Base-by-base conservation (phyloP, 2,797 vertebrate species). In the Anniella stebbinsi region DNA sequence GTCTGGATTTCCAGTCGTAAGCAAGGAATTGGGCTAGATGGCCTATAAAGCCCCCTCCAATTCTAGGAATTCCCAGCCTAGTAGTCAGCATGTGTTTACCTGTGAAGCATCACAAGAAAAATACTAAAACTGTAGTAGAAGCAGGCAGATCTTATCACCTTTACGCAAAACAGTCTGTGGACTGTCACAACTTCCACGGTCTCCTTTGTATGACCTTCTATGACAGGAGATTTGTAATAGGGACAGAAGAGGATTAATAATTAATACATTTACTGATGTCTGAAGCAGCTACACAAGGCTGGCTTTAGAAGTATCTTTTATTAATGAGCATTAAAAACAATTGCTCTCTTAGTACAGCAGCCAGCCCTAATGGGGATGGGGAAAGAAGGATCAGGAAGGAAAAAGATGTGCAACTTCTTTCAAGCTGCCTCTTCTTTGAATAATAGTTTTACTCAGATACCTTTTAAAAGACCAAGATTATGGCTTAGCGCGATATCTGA, bases 251-350 rank as follows among this genome's bases (percentile, higher is more conserved):
- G 57, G 91, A 87, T 95, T 86, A 96, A 94, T 95, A 93, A 96
- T 94, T 94, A 93, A 92, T 93, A 67, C 15, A 0, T 87, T 91
- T 93, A 78, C 90, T 89, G 86, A 80, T 93, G 92, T 92, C 94
- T 94, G 78, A 91, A 94, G 87, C 84, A 85, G 90, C 3, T 90
- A 91, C 92, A 91, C 45, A 80, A 91, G 80, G 69, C 80, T 95
- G 93, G 80, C 91, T 95, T 95, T 75, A 90, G 91, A 75, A 33
- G 18, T 45, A 92, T 92, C 70, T 94, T 96, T 96, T 95, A 91
- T 96, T 95, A 94, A 94, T 92, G 90, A 90, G 88, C 87, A 91
- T 94, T 93, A 91, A 91, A 89, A 95, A 95, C 92, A 95, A 95
- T 94, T 94, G 89, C 69, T 93, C 93, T 93, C 92, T 94, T 63